These are phyloP conservation scores for Oriolus oriolus DNA, from an alignment of 2,113 vertebrate species.

Conservation along the genomic window DNA sequence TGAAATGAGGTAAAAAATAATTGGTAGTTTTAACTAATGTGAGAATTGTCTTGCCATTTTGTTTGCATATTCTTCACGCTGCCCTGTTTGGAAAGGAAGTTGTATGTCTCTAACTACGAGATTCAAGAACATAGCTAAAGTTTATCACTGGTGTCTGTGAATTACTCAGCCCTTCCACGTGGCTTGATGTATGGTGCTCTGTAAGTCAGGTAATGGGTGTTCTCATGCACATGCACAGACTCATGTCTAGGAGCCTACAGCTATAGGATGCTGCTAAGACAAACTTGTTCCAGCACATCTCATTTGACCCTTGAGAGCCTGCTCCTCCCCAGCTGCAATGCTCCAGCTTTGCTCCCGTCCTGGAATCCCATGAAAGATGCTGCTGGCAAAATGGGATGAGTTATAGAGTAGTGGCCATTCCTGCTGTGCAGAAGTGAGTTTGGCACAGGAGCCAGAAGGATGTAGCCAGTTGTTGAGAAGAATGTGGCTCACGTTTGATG, in stretches of 20 bases:
- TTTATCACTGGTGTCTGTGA: neutral
- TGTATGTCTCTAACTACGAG: neutral
- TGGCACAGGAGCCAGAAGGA: neutral
- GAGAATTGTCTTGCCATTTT: neutral
- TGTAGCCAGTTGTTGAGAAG: neutral
- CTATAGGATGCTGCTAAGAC: neutral
- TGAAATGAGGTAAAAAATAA: constrained; percentile 83
- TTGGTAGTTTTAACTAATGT: neutral
- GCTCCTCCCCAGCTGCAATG: neutral
- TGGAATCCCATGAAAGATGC: neutral
- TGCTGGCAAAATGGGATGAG: neutral
- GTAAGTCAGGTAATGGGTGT: neutral
- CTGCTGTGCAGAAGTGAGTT: neutral
- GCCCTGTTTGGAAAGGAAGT: neutral
- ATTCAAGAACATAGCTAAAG: neutral
- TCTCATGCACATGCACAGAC: neutral
- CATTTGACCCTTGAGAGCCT: neutral
- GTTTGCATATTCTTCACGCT: neutral
- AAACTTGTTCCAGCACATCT: neutral
- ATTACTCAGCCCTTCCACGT: neutral
- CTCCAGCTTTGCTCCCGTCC: neutral
- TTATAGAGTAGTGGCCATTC: neutral
- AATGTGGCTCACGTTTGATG: fast-evolving
- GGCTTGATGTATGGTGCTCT: neutral
- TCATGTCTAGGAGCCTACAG: neutral